phyloP scores from a whole-genome alignment of 2,113 vertebrate genomes.

The Burhinus oedicnemus region DNA sequence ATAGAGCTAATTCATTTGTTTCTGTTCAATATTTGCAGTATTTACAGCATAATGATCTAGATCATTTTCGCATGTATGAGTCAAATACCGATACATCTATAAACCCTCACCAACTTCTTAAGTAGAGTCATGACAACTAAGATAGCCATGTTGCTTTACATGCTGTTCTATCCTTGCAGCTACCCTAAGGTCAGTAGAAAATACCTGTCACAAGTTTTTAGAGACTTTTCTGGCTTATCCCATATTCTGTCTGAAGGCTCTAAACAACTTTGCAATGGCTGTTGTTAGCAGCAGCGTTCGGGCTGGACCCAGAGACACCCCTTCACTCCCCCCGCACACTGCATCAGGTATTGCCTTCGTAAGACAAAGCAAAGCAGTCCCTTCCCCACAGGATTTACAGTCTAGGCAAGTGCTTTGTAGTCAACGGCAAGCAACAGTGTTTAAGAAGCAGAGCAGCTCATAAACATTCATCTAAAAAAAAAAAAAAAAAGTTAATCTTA shows the following conservation, averaged over 20 bases:
- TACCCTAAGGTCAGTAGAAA: not conserved
- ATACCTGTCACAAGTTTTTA: not conserved
- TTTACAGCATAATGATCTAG: not conserved
- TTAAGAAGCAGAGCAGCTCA: not conserved
- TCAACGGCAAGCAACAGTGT: not conserved
- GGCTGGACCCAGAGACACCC: not conserved
- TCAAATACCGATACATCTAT: not conserved
- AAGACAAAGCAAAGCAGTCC: not conserved
- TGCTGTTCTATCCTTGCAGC: not conserved
- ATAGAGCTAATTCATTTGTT: not conserved
- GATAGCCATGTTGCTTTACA: not conserved
- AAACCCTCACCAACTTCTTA: not conserved
- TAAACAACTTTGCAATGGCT: not conserved
- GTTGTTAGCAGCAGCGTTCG: not conserved
- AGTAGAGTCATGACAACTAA: not conserved
- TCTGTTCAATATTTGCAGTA: not conserved
- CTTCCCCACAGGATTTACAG: not conserved
- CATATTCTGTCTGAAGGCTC: not conserved
- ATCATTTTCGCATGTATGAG: fast-evolving
- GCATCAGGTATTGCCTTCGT: not conserved
- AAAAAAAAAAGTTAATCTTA: not conserved
- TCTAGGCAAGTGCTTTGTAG: not conserved
- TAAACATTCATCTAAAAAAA: not conserved
- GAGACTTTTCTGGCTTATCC: not conserved
- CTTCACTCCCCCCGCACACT: not conserved